Conservation (phyloP, 2,888 invertebrate species). For the Scrobipalpa atriplicella region DNA sequence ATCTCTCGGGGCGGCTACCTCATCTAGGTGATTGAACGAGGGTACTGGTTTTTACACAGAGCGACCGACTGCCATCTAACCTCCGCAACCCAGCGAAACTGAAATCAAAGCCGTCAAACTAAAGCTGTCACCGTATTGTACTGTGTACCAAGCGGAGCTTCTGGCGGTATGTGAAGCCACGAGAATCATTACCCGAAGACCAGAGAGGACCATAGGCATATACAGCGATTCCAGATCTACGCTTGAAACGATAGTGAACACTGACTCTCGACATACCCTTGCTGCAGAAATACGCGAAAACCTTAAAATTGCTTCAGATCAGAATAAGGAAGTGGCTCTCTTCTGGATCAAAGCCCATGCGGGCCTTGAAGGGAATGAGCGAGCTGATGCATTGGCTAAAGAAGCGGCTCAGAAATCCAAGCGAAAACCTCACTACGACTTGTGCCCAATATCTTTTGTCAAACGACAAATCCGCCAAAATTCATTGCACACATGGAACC, state of each 20-base stretch:
- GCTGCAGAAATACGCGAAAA: slow-evolving; percentile 1
- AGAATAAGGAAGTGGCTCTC: background rate
- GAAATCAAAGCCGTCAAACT: slow-evolving; percentile 12
- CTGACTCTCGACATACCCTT: slow-evolving; percentile 15
- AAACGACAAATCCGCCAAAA: background rate
- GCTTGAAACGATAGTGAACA: slow-evolving; percentile 8
- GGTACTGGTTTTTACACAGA: too few relatives aligned
- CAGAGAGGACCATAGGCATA: background rate
- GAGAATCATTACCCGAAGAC: background rate
- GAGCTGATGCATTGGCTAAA: slow-evolving; percentile 29
- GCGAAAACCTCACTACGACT: background rate
- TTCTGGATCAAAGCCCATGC: slow-evolving; percentile 32
- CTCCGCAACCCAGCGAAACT: too few relatives aligned
- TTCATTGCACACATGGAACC: slow-evolving; percentile 11
- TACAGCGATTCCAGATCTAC: slow-evolving; percentile 25
- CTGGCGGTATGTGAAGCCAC: slow-evolving; percentile 11
- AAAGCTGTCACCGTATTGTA: background rate
- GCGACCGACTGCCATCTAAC: too few relatives aligned
- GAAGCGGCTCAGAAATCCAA: slow-evolving; percentile 1
- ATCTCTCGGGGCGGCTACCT: too few relatives aligned
- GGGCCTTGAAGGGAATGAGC: slow-evolving; percentile 29
- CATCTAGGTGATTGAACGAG: too few relatives aligned
- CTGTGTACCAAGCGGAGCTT: slow-evolving; percentile 16
- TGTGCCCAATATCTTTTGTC: slow-evolving; percentile 8
- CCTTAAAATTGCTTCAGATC: background rate